Evolutionary conservation across 2,888 invertebrate species (phyloP).

Genomic region (Heteromurus nitidus): DNA sequence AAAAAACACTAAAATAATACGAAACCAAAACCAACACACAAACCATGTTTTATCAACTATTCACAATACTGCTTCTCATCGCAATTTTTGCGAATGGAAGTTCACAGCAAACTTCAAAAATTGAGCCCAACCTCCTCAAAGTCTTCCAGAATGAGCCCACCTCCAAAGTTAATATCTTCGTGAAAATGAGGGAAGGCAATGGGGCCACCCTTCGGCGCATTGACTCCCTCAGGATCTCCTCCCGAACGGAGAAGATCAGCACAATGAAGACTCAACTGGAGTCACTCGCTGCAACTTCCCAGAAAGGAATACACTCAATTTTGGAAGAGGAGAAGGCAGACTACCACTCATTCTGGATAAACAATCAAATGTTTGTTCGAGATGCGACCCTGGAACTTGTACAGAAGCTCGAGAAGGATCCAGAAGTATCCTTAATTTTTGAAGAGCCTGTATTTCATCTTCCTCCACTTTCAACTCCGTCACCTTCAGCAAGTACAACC

Average conservation of each 20-base stretch:
- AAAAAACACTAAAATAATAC: too few species aligned
- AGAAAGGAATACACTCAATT: conserved; percentile 18
- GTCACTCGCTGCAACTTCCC: conserved; percentile 30
- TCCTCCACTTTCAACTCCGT: neutral
- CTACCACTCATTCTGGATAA: conserved; percentile 44
- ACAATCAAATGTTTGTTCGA: conserved; percentile 40
- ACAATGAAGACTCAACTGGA: conserved; percentile 37
- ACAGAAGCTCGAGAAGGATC: neutral
- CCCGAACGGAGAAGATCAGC: conserved; percentile 37
- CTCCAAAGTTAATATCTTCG: too few species aligned
- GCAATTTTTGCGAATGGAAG: too few species aligned
- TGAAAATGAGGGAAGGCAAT: too few species aligned
- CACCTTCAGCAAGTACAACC: too few species aligned
- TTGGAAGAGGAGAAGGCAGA: neutral
- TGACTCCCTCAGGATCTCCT: conserved; percentile 5
- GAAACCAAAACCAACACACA: too few species aligned
- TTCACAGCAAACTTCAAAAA: too few species aligned
- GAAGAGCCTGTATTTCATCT: neutral
- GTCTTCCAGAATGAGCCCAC: too few species aligned
- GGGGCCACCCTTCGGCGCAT: conserved; percentile 3
- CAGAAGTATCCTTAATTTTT: conserved; percentile 12
- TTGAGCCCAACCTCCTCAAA: too few species aligned
- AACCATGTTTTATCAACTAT: too few species aligned
- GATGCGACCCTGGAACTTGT: neutral
- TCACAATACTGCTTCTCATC: too few species aligned